Evolutionary conservation across 1,140 invertebrate genomes (phyloP).

Genomic region (Antheraea mylitta): DNA sequence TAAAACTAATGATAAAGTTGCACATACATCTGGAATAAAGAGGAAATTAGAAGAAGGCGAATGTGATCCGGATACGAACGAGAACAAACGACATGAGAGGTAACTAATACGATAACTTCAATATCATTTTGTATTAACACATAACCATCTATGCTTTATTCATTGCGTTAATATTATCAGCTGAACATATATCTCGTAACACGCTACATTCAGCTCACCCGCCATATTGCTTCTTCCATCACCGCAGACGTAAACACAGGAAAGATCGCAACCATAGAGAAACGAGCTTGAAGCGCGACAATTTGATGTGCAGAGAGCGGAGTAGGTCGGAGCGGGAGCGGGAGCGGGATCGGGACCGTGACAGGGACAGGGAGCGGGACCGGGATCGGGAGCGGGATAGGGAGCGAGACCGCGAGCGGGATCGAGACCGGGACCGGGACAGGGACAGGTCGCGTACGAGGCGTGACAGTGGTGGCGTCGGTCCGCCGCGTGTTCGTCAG

Average conservation of each 20-base stretch:
- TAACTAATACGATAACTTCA: conserved; percentile 28
- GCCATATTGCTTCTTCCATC: conserved; percentile 70
- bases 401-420: conserved; percentile 49
- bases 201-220: conserved; percentile 33
- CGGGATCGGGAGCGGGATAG: conserved; percentile 65
- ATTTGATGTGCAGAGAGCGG: conserved; percentile 74
- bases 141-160: conserved; percentile 29
- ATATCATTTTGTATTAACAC: conserved; percentile 16
- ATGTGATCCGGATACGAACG: conserved; percentile 70
- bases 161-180: not conserved
- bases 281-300: conserved; percentile 67
- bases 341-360: conserved; percentile 52
- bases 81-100: conserved; percentile 75
- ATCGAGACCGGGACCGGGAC: conserved; percentile 47
- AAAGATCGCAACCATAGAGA: conserved; percentile 74
- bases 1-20: conserved; percentile 56
- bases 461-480: conserved; percentile 65
- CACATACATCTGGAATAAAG: conserved; percentile 65
- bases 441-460: conserved; percentile 59
- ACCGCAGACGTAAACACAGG: conserved; percentile 72
- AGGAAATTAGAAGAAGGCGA: conserved; percentile 77
- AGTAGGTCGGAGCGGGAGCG: conserved; percentile 64
- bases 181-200: not conserved
- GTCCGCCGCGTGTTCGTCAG: conserved; percentile 39
- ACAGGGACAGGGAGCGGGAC: conserved; percentile 61